Evolutionary conservation across 1,140 invertebrate genomes (phyloP), one percentile per base, ranked within the genome.

Genomic region (Contarinia nasturtii): DNA sequence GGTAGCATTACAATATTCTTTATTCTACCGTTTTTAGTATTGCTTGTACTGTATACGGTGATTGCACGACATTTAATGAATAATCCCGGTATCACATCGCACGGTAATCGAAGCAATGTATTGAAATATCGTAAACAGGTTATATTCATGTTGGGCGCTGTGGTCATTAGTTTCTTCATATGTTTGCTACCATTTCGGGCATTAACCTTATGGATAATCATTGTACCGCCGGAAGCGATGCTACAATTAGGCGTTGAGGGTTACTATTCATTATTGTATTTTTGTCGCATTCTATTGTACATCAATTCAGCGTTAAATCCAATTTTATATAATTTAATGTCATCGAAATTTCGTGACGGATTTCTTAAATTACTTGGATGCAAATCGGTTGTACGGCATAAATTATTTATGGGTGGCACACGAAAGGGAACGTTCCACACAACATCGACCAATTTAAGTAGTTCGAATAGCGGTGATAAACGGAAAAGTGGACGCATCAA

Each of bases 231-330:
- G 1, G 75, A 81, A 53, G 73, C 73, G 44, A 63, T 83, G 19
- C 54, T 70, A 17, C 57, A 65, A 20, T 59, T 86, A 51, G 86
- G 85, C 18, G 64, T 86, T 54, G 82, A 86, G 50, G 72, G 71
- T 8, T 92, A 86, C 66, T 90, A 86, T 65, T 82, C 79, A 58
- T 67, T 92, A 44, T 70, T 92, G 11, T 90, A 86, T 64, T 82
- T 90, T 64, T 83, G 78, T 55, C 73, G 86, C 42, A 74, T 89
- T 21, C 85, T 91, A 81, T 64, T 87, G 15, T 89, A 91, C 65
- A 71, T 90, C 17, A 90, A 91, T 59, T 89, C 86, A 5, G 85
- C 86, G 20, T 77, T 90, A 48, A 92, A 91, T 66, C 88, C 88
- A 3, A 86, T 91, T 52, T 69, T 91, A 14, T 91, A 92, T 65